phyloP scores from a whole-genome alignment of 2,888 invertebrate genomes.

The Andrena flavipes region DNA sequence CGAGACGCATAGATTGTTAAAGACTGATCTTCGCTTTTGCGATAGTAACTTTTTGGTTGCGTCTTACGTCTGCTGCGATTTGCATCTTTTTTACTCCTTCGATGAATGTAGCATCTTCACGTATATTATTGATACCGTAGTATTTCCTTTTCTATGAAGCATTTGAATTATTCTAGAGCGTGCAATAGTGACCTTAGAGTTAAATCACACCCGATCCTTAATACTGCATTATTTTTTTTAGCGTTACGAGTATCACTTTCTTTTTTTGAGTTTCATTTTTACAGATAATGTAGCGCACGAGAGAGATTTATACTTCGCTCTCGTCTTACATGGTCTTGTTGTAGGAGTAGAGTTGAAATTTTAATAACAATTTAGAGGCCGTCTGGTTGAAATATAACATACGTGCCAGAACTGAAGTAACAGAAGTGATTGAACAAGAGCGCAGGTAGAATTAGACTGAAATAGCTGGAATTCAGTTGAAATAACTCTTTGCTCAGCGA shows the following conservation, averaged over 20 bases:
- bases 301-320: conserved; percentile 1
- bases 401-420: conserved; percentile 15
- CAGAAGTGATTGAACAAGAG: conserved; percentile 19
- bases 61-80: conserved; percentile 26
- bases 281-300: conserved; percentile 10
- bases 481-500: conserved; percentile 84
- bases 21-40: conserved; percentile 31
- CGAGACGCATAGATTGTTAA: neutral
- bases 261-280: conserved; percentile 44
- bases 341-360: conserved; percentile 13
- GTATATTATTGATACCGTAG: conserved; percentile 1
- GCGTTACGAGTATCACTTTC: conserved; percentile 25
- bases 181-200: conserved; percentile 22
- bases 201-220: conserved; percentile 28
- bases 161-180: conserved; percentile 6
- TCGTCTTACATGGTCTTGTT: conserved; percentile 12
- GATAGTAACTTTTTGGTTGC: conserved; percentile 32
- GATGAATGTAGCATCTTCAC: conserved; percentile 18
- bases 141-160: conserved; percentile 12
- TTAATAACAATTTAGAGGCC: neutral
- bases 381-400: conserved; percentile 16
- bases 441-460: conserved; percentile 16
- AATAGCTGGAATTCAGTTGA: conserved; percentile 73
- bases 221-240: conserved; percentile 33
- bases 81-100: conserved; percentile 23